phyloP scores from a whole-genome alignment of 2,888 invertebrate species.

The Clepsis dumicolana region DNA sequence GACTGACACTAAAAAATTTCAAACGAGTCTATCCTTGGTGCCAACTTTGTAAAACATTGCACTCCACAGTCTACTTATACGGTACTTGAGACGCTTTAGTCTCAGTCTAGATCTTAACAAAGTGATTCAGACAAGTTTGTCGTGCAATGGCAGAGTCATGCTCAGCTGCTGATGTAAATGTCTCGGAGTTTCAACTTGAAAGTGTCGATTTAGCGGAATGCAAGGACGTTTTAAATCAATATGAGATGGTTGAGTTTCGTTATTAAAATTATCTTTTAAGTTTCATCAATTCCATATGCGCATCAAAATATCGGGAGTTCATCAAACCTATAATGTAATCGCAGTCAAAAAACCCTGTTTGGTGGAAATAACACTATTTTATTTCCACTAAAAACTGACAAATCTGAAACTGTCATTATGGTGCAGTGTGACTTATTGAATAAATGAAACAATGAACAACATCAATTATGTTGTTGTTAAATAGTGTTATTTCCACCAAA shows the following conservation, averaged over 20 bases:
- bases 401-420: too few species aligned
- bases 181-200: constrained; percentile 32
- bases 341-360: too few species aligned
- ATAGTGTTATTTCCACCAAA: too few species aligned
- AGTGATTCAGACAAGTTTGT: constrained; percentile 44
- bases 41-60: constrained; percentile 43
- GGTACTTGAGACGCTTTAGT: constrained; percentile 40
- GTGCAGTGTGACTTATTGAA: too few species aligned
- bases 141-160: constrained; percentile 37
- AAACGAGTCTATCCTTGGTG: constrained; percentile 32
- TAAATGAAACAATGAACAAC: too few species aligned
- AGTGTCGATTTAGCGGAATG: constrained; percentile 20
- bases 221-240: not conserved
- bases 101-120: constrained; percentile 43
- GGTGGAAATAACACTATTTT: too few species aligned
- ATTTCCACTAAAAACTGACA: too few species aligned
- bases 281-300: too few species aligned
- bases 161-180: constrained; percentile 32
- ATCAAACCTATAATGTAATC: too few species aligned
- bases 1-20: constrained; percentile 17
- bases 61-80: constrained; percentile 41
- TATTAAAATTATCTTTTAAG: not conserved
- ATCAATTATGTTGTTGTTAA: too few species aligned
- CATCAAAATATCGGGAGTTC: too few species aligned
- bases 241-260: not conserved